A percentile compares a stretch with the other conserved stretches of the same genome.
Conservation (phyloP, 2,888 invertebrate species). For the Stenichneumon culpator region DNA sequence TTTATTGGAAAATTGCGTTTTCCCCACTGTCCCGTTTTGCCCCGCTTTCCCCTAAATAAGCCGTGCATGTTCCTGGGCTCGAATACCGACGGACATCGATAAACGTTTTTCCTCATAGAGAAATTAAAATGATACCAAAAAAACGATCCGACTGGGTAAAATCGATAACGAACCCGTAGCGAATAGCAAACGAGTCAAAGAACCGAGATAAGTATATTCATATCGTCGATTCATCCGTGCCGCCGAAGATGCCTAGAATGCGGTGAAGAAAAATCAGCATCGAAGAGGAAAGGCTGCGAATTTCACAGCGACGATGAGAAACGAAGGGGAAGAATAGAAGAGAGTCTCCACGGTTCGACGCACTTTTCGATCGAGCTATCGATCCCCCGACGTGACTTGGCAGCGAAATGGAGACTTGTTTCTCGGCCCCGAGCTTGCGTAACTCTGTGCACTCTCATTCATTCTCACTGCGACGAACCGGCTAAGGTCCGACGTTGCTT, state of each 20-base stretch:
- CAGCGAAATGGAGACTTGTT: constrained; percentile 72
- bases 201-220: background rate
- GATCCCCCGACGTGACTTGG: constrained; percentile 78
- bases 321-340: constrained; percentile 29
- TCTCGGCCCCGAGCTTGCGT: constrained; percentile 51
- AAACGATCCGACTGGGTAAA: background rate
- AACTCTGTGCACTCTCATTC: constrained; percentile 2
- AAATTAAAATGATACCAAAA: background rate
- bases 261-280: background rate
- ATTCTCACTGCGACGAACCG: constrained; percentile 28
- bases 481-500: constrained; percentile 39
- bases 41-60: no score
- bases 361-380: constrained; percentile 70
- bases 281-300: constrained; percentile 34
- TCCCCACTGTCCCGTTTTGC: no score
- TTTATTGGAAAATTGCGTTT: no score
- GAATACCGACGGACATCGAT: no score
- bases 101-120: background rate
- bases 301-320: constrained; percentile 44
- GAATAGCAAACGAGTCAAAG: background rate
- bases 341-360: constrained; percentile 56
- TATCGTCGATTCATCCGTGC: constrained; percentile 17
- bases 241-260: constrained; percentile 34
- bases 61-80: background rate
- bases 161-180: background rate